A percentile compares a stretch with the other conserved stretches of the same genome.
Conservation (phyloP, 2,113 vertebrate genomes). For the Boleophthalmus pectinirostris region DNA sequence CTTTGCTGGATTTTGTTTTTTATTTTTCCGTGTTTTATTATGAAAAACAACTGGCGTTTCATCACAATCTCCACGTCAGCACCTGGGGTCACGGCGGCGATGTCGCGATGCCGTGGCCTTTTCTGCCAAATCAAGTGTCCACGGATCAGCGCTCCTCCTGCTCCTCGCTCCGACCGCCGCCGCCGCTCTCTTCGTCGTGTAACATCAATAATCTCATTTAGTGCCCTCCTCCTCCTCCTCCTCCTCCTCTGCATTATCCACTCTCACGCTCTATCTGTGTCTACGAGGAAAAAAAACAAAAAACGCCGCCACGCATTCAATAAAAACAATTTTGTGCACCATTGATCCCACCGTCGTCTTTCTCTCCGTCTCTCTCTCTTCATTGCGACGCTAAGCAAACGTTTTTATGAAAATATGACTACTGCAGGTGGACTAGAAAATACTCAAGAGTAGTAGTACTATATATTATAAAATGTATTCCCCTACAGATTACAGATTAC, state of each 20-base stretch:
- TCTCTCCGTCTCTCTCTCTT: slow-evolving; percentile 58
- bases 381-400: slow-evolving; percentile 45
- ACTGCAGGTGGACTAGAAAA: slow-evolving; percentile 53
- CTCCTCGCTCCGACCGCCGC: slow-evolving; percentile 73
- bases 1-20: too few relatives aligned
- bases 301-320: slow-evolving; percentile 80
- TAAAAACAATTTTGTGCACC: slow-evolving; percentile 86
- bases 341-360: slow-evolving; percentile 82
- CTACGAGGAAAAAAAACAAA: slow-evolving; percentile 84
- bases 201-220: slow-evolving; percentile 84
- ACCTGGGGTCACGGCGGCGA: slow-evolving; percentile 61
- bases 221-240: slow-evolving; percentile 23
- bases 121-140: slow-evolving; percentile 59
- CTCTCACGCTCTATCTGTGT: slow-evolving; percentile 73
- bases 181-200: slow-evolving; percentile 89
- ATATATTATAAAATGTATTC: too few relatives aligned
- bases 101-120: slow-evolving; percentile 51
- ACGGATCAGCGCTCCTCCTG: slow-evolving; percentile 78
- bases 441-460: slow-evolving; percentile 64
- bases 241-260: too few relatives aligned
- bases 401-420: slow-evolving; percentile 76
- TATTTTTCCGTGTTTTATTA: too few relatives aligned
- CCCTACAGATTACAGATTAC: too few relatives aligned
- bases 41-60: slow-evolving; percentile 33
- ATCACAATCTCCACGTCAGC: slow-evolving; percentile 9